Conservation (phyloP, 2,888 invertebrate species). For the Oscheius myriophilus region DNA sequence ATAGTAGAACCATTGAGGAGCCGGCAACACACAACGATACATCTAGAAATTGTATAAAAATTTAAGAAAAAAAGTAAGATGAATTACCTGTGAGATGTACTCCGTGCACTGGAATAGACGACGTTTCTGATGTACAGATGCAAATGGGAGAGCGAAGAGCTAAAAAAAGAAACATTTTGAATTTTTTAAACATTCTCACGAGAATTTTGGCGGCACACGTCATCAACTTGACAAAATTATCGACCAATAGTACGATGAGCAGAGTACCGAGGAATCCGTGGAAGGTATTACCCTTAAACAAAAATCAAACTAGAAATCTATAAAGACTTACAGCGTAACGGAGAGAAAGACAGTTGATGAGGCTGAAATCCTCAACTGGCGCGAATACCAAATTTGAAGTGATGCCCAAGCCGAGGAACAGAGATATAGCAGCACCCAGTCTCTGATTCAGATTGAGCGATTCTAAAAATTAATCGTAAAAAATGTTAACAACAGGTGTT, state of each 20-base stretch:
- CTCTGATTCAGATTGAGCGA: not conserved
- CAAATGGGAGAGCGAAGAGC: not conserved
- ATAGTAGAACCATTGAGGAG: conserved; percentile 17
- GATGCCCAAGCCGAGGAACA: not conserved
- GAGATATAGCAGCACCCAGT: not conserved
- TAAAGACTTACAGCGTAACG: conserved; percentile 9
- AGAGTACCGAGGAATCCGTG: conserved; percentile 12
- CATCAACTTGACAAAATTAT: conserved; percentile 22
- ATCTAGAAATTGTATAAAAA: conserved; percentile 11
- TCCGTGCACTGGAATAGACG: conserved; percentile 35
- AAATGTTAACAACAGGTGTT: not conserved
- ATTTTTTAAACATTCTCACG: not conserved
- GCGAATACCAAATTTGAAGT: conserved; percentile 9
- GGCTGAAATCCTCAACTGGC: conserved; percentile 17
- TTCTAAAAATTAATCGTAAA: too few relatives aligned
- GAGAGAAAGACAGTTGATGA: conserved; percentile 14
- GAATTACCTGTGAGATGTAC: conserved; percentile 32
- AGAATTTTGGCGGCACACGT: conserved; percentile 11
- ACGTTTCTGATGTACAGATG: conserved; percentile 21
- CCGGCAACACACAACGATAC: conserved; percentile 12
- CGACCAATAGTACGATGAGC: conserved; percentile 11
- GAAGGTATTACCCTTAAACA: conserved; percentile 17
- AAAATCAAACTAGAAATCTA: not conserved
- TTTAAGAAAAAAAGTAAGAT: not conserved
- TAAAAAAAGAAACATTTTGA: too few relatives aligned